phyloP scores from a whole-genome alignment of 2,113 vertebrate species.

The Phyllopteryx taeniolatus region DNA sequence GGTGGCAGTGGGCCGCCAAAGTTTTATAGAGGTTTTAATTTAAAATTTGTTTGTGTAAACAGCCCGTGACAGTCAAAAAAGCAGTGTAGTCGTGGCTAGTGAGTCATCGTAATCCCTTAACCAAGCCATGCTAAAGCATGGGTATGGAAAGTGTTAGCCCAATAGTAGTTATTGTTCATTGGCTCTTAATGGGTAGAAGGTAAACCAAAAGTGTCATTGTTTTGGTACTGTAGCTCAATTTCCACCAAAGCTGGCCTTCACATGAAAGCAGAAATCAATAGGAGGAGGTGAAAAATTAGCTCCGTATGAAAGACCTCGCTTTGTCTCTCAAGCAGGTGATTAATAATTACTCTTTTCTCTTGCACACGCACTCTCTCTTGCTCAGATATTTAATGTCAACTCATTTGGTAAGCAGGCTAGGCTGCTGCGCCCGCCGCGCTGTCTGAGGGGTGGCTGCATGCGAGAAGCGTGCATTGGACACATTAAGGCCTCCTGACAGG shows the following conservation, averaged over 20 bases:
- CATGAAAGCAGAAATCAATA: slow-evolving; percentile 7
- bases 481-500: slow-evolving; percentile 84
- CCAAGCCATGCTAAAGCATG: neutral
- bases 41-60: neutral
- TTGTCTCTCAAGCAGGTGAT: slow-evolving; percentile 53
- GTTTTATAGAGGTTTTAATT: no score
- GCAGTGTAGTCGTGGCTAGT: neutral
- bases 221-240: slow-evolving; percentile 12
- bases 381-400: slow-evolving; percentile 81
- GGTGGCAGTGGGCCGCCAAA: slow-evolving; percentile 6
- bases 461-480: slow-evolving; percentile 82
- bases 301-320: slow-evolving; percentile 53
- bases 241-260: neutral
- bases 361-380: slow-evolving; percentile 16
- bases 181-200: neutral
- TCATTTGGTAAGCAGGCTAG: slow-evolving; percentile 73
- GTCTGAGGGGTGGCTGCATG: slow-evolving; percentile 77
- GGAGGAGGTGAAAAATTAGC: slow-evolving; percentile 44
- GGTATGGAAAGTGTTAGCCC: neutral
- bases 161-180: neutral
- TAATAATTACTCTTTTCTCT: slow-evolving; percentile 56
- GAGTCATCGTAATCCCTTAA: neutral
- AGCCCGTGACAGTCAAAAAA: neutral
- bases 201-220: slow-evolving; percentile 10
- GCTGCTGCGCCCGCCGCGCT: slow-evolving; percentile 62